Base-by-base conservation (phyloP, 2,113 vertebrate species). In the Illadopsis cleaveri region DNA sequence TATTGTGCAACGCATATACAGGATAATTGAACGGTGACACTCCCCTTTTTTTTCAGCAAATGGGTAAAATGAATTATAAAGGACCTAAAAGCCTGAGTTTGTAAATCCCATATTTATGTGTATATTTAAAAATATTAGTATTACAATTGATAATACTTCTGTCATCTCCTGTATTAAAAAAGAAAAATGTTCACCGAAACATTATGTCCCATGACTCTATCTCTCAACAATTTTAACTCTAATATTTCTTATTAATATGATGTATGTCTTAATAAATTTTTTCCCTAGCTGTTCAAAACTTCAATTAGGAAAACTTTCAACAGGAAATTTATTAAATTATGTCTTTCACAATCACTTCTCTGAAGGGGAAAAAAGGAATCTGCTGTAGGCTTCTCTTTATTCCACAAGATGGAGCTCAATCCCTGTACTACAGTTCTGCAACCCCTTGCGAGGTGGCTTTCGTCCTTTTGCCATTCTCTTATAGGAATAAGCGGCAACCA, bases 331-430 rank as follows among this genome's bases (percentile, higher is more conserved):
- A 58, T 62, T 11, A 48, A 37, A 48, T 44, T 12, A 15, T 21
- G 6, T 4, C 11, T 31, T 73, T 82, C 25, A 33, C 11, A 11
- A 48, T 65, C 4, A 68, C 23, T 62, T 73, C 50, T 84, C 15
- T 50, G 18, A 44, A 38, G 6, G 1, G 2, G 5, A 45, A 30
- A 33, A 48, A 60, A 6, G 11, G 27, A 75, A 8, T 22, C 12
- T 51, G 6, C 11, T 91, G 90, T 57, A 93, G 61, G 4, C 1
- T 65, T 75, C 8, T 33, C 21, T 45, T 57, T 80, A 11, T 50
- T 45, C 95, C 97, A 96, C 91, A 66, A 96, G 97, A 92, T 97
- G 96, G 96, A 42, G 94, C 86, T 64, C 78, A 70, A 40, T 53
- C 38, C 58, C 75, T 79, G 7, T 18, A 9, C 19, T 85, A 91